phyloP scores from a whole-genome alignment of 2,113 vertebrate species.

The Centropus bengalensis region DNA sequence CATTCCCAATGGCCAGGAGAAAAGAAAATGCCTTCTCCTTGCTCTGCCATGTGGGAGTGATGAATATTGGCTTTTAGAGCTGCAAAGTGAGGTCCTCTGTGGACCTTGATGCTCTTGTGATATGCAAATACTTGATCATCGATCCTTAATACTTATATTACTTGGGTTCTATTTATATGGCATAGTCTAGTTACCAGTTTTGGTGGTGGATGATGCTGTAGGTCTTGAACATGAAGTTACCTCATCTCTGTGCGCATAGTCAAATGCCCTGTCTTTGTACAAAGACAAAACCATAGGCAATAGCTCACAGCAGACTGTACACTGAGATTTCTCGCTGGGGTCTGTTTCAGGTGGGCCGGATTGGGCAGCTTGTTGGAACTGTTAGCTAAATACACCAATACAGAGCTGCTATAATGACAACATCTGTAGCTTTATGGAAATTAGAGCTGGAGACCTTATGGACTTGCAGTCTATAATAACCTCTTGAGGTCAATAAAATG shows the following conservation, averaged over 20 bases:
- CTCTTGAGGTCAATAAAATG: conserved; percentile 4
- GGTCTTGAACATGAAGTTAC: background rate
- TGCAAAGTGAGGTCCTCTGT: background rate
- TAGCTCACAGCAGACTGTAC: background rate
- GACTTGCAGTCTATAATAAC: conserved; percentile 13
- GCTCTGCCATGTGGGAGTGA: background rate
- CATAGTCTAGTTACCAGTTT: background rate
- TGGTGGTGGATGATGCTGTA: background rate
- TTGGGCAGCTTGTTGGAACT: accelerated
- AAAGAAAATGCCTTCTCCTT: background rate
- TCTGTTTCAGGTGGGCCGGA: background rate
- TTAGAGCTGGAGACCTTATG: background rate
- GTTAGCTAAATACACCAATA: background rate
- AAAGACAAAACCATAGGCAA: background rate
- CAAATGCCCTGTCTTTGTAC: background rate
- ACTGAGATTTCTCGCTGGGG: background rate
- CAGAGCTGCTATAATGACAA: conserved; percentile 10
- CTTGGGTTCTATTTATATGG: background rate
- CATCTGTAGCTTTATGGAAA: conserved; percentile 40
- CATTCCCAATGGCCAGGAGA: background rate
- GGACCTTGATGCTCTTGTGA: background rate
- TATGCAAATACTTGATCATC: background rate
- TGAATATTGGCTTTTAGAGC: background rate
- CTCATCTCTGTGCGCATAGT: accelerated
- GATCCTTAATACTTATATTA: accelerated